These are phyloP conservation scores for Acanthochromis polyacanthus DNA, from an alignment of 2,113 vertebrate species.

Conservation along the genomic window DNA sequence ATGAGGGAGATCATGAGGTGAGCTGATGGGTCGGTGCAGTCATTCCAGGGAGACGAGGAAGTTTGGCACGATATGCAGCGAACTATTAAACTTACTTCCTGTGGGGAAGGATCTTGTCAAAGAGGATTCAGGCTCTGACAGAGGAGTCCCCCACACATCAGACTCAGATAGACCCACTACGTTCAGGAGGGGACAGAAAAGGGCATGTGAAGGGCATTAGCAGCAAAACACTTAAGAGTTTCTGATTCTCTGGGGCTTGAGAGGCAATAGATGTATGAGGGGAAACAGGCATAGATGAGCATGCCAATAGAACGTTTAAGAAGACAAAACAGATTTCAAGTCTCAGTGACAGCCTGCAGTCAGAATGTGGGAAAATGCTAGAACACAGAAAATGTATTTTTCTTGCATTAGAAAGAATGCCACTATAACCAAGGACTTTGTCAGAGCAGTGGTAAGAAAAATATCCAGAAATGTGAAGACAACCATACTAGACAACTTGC, in stretches of 20 bases:
- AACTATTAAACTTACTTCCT: slow-evolving; percentile 92
- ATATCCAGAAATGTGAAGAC: background rate
- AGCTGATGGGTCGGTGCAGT: slow-evolving; percentile 56
- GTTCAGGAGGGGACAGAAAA: slow-evolving; percentile 76
- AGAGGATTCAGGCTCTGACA: slow-evolving; percentile 88
- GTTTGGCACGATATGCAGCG: slow-evolving; percentile 26
- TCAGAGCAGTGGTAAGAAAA: too few relatives aligned
- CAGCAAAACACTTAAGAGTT: slow-evolving; percentile 25
- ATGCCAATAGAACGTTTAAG: slow-evolving; percentile 13
- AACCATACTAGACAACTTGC: background rate
- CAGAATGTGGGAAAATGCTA: background rate
- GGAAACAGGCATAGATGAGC: slow-evolving; percentile 10
- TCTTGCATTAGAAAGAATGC: background rate
- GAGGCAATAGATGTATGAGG: background rate
- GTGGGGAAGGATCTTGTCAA: slow-evolving; percentile 91
- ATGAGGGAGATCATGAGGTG: slow-evolving; percentile 62
- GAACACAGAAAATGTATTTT: background rate
- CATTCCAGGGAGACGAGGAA: slow-evolving; percentile 56
- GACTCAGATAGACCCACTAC: slow-evolving; percentile 91
- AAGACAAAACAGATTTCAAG: slow-evolving; percentile 1
- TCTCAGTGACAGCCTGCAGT: background rate
- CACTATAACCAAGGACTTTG: rapidly evolving
- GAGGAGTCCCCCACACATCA: slow-evolving; percentile 93
- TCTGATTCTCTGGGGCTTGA: background rate
- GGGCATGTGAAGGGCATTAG: slow-evolving; percentile 43